phyloP scores from a whole-genome alignment of 2,888 invertebrate genomes.

The Cloeon dipterum region DNA sequence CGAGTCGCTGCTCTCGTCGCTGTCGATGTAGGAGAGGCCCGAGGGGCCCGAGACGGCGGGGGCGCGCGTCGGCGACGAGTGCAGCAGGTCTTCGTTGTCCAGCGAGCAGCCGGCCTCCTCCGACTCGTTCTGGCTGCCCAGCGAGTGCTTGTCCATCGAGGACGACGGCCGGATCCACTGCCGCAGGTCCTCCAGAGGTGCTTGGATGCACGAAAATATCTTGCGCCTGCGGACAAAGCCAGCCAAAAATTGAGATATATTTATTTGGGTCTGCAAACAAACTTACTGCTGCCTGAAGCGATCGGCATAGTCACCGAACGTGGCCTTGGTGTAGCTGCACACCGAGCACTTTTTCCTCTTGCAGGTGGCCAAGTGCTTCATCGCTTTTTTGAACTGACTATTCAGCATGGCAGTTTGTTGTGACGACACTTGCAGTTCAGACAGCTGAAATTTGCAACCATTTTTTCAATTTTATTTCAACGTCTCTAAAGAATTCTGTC shows the following conservation, averaged over 20 bases:
- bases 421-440: constrained; percentile 24
- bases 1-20: constrained; percentile 2
- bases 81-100: constrained; percentile 12
- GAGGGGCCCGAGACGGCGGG: not conserved
- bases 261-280: not conserved
- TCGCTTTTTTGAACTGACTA: constrained; percentile 26
- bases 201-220: constrained; percentile 31
- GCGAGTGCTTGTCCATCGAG: constrained; percentile 6
- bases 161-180: constrained; percentile 26
- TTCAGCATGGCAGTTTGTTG: constrained; percentile 23
- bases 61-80: constrained; percentile 9
- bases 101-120: constrained; percentile 2
- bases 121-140: not conserved
- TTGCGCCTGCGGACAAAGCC: constrained; percentile 14
- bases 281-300: constrained; percentile 22
- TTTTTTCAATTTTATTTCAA: too few species aligned
- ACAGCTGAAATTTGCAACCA: constrained; percentile 11
- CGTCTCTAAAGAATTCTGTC: too few species aligned
- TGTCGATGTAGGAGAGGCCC: constrained; percentile 9
- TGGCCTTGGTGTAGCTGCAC: constrained; percentile 30
- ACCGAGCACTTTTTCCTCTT: constrained; percentile 31
- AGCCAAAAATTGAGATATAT: not conserved
- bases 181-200: constrained; percentile 28
- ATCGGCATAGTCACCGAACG: constrained; percentile 22
- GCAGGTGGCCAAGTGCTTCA: constrained; percentile 26